Percentiles rank a stretch among this genome's conserved stretches.
Conservation (phyloP, 2,113 vertebrate genomes). For the Chaetorhynchus papuensis region DNA sequence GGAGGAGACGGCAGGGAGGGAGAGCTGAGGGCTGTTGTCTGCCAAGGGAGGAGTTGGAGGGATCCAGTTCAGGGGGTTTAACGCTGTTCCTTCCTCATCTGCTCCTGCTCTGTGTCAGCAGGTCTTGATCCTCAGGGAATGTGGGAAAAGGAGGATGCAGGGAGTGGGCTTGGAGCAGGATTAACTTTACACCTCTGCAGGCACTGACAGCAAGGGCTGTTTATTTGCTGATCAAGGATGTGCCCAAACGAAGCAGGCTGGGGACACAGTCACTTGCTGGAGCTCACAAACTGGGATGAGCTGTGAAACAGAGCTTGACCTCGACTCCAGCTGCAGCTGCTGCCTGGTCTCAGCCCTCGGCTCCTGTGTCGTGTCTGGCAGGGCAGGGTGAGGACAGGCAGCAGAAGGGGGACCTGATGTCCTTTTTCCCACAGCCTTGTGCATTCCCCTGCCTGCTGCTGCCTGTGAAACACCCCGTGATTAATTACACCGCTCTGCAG, state of each 20-base stretch:
- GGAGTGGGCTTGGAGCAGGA: background rate
- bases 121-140: background rate
- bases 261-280: accelerated
- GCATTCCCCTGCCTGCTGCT: background rate
- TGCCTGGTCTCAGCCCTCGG: background rate
- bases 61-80: background rate
- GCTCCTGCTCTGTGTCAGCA: background rate
- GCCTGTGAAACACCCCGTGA: background rate
- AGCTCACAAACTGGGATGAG: background rate
- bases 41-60: background rate
- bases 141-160: background rate
- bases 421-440: background rate
- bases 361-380: background rate
- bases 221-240: background rate
- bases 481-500: background rate
- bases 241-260: accelerated
- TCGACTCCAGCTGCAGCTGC: background rate
- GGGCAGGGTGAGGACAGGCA: background rate
- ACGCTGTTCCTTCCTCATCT: background rate
- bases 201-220: background rate
- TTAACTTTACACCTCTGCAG: background rate
- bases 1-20: background rate
- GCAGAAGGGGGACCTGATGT: background rate
- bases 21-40: background rate
- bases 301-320: background rate